These are phyloP conservation scores for Pseudochromis fuscus DNA, from an alignment of 2,797 vertebrate species.

Conservation along the genomic window DNA sequence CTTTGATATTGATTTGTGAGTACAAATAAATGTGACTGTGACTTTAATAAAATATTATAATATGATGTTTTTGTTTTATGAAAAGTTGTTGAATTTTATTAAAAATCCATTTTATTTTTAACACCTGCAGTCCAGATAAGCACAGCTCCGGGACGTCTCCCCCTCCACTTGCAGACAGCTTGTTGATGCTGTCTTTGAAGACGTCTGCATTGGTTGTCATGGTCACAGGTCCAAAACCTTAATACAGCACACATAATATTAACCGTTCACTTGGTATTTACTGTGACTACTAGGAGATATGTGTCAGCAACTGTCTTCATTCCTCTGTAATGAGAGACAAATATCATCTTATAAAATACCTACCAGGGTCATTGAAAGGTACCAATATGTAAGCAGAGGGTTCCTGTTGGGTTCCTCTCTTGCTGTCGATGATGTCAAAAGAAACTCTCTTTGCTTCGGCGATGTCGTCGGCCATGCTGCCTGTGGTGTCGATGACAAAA, in stretches of 20 bases:
- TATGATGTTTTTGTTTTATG: too few species aligned
- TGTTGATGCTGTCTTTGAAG: constrained; percentile 73
- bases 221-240: constrained; percentile 74
- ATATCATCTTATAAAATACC: not conserved
- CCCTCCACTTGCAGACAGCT: constrained; percentile 63
- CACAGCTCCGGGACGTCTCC: constrained; percentile 74
- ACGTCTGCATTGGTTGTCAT: constrained; percentile 70
- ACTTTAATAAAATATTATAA: too few species aligned
- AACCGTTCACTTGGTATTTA: too few species aligned
- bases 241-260: not conserved
- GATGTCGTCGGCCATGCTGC: constrained; percentile 78
- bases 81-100: too few species aligned
- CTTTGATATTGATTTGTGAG: too few species aligned
- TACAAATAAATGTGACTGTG: too few species aligned
- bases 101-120: too few species aligned
- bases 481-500: constrained; percentile 84
- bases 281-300: too few species aligned
- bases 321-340: not conserved
- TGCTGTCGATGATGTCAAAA: constrained; percentile 75
- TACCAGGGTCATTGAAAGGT: constrained; percentile 83
- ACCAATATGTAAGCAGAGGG: constrained; percentile 81
- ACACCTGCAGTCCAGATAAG: constrained; percentile 80
- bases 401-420: constrained; percentile 69
- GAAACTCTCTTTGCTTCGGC: constrained; percentile 63
- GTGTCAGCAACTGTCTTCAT: not conserved